A percentile compares a stretch with the other conserved stretches of the same genome.
Conservation (phyloP, 2,797 vertebrate species). For the Myotis pilosus region DNA sequence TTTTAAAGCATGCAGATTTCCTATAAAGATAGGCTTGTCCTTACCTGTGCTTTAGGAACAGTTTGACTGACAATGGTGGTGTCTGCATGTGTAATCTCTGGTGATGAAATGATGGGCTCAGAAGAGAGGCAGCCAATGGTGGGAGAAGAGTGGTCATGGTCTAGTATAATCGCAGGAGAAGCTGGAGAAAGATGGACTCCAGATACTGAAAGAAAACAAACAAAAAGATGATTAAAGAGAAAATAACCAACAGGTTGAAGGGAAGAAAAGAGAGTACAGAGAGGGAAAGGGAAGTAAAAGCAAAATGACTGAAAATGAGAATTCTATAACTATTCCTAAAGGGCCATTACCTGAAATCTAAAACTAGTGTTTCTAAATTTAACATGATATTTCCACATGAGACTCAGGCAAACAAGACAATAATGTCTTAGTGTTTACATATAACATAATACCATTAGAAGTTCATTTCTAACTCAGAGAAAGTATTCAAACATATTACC, state of each 20-base stretch:
- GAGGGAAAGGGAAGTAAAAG: not conserved
- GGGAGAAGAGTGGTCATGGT: constrained; percentile 65
- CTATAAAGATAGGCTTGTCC: not conserved
- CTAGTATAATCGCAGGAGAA: constrained; percentile 75
- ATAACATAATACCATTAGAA: not conserved
- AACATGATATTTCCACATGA: not conserved
- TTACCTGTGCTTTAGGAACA: constrained; percentile 78
- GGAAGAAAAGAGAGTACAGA: not conserved
- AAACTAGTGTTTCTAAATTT: not conserved
- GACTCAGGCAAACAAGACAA: not conserved
- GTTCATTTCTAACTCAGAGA: not conserved
- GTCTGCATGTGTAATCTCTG: constrained; percentile 55
- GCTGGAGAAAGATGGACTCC: constrained; percentile 75
- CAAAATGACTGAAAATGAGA: not conserved
- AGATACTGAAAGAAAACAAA: constrained; percentile 72
- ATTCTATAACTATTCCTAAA: not conserved
- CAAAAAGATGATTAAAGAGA: not conserved
- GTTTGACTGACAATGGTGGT: constrained; percentile 30
- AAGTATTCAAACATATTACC: not conserved
- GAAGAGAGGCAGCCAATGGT: constrained; percentile 68
- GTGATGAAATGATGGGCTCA: constrained; percentile 69
- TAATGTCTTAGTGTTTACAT: not conserved
- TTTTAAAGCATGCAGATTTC: not conserved
- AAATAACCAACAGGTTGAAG: not conserved
- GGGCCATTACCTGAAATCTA: constrained; percentile 24